Conservation (phyloP, 2,113 vertebrate species). For the Aspiorhynchus laticeps region DNA sequence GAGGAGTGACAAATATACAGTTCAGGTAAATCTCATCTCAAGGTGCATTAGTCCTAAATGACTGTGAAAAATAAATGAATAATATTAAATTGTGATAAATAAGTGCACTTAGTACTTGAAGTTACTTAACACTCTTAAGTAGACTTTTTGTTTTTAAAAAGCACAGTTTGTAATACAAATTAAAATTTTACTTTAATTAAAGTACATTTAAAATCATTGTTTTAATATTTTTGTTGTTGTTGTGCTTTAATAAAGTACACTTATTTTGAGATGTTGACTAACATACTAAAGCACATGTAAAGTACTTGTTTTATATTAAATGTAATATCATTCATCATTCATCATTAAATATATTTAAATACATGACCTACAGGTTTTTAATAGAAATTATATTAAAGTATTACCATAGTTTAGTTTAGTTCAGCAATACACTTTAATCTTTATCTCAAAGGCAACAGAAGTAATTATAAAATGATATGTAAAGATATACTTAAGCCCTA, state of each 20-base stretch:
- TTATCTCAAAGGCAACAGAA: too few relatives aligned
- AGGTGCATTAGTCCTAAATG: neutral
- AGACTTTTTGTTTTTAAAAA: too few relatives aligned
- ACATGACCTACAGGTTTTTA: too few relatives aligned
- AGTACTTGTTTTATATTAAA: too few relatives aligned
- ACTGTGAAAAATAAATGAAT: neutral
- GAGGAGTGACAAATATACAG: slow-evolving; percentile 43
- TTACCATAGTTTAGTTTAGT: too few relatives aligned
- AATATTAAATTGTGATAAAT: neutral
- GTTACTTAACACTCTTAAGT: neutral
- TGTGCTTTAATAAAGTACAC: neutral
- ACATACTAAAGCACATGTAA: neutral
- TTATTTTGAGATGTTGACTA: neutral
- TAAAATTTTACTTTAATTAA: too few relatives aligned
- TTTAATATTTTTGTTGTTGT: neutral
- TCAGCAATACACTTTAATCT: too few relatives aligned
- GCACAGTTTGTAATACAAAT: neutral
- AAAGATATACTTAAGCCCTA: too few relatives aligned
- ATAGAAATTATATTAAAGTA: too few relatives aligned
- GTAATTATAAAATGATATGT: too few relatives aligned
- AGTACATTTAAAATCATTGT: neutral
- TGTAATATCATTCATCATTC: too few relatives aligned
- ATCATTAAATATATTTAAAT: neutral
- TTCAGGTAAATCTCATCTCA: slow-evolving; percentile 58
- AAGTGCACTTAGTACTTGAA: neutral